Evolutionary conservation across 37 sponge, comb jelly and placozoan species (phyloP).

Genomic region (Agelas oroides): DNA sequence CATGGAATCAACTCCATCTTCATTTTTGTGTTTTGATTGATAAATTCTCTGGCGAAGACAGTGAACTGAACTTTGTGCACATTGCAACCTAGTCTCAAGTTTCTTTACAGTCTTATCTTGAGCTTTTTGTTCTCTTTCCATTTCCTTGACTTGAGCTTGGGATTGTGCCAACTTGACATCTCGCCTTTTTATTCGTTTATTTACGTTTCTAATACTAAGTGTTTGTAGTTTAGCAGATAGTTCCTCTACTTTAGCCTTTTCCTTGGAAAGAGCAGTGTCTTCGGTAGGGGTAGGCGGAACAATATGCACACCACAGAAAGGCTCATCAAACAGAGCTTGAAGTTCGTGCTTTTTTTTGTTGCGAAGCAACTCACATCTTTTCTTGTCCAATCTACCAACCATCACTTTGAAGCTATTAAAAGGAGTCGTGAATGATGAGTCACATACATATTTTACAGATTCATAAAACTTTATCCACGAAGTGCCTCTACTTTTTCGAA

Average conservation of each 20-base stretch:
- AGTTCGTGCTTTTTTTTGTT: background rate
- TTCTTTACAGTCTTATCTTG: background rate
- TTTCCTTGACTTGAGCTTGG: background rate
- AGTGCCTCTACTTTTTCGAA: background rate
- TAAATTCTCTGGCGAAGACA: background rate
- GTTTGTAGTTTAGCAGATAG: background rate
- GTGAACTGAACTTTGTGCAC: background rate
- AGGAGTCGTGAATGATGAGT: background rate
- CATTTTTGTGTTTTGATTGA: background rate
- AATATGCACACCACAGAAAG: too few species aligned
- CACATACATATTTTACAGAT: background rate
- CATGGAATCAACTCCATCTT: background rate
- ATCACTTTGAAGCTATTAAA: background rate
- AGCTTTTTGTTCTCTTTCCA: background rate
- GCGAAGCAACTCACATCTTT: background rate
- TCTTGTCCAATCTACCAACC: conserved; percentile 14
- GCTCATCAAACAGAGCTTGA: background rate
- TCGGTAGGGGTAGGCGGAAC: too few species aligned
- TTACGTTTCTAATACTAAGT: conserved; percentile 4
- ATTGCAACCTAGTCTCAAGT: background rate
- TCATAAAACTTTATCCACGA: too few species aligned
- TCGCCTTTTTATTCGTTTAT: conserved; percentile 17
- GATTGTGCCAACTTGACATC: background rate
- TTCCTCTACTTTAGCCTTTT: background rate
- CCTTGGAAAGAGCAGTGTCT: too few species aligned